These are phyloP conservation scores for Bombylius discolor DNA, from an alignment of 2,888 invertebrate species.

Conservation along the genomic window DNA sequence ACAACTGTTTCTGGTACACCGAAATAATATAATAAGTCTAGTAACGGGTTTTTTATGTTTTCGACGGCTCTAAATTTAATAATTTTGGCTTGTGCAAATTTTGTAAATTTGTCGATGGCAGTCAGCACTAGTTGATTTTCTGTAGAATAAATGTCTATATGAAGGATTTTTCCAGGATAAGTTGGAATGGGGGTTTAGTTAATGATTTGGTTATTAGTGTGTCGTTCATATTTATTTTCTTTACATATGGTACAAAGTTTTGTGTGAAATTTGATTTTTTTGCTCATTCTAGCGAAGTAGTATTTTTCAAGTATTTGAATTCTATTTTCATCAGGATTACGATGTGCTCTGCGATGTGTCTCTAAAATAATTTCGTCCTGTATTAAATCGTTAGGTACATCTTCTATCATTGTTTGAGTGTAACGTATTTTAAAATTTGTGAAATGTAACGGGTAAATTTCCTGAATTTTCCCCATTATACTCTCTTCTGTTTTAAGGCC, in stretches of 20 bases:
- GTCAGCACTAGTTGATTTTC: slow-evolving; percentile 6
- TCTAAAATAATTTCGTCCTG: neutral
- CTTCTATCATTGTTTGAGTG: too few species aligned
- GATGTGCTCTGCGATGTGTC: neutral
- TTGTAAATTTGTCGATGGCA: neutral
- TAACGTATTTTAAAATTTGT: neutral
- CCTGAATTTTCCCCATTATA: too few species aligned
- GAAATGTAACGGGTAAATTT: neutral
- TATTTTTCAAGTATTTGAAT: slow-evolving; percentile 8
- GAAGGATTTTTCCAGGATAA: neutral
- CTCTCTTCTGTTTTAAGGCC: too few species aligned
- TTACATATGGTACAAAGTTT: slow-evolving; percentile 4
- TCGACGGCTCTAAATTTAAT: slow-evolving; percentile 2
- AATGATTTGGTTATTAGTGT: neutral
- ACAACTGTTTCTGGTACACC: slow-evolving; percentile 11
- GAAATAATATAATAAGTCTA: slow-evolving; percentile 9
- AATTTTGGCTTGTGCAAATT: neutral
- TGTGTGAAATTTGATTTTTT: neutral
- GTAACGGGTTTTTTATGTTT: slow-evolving; percentile 7
- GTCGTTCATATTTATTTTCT: slow-evolving; percentile 5
- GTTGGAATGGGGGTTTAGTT: neutral
- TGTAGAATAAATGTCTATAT: neutral
- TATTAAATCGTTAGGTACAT: too few species aligned
- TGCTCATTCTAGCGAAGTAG: too few species aligned
- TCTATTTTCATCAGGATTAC: slow-evolving; percentile 8